Base-by-base conservation (phyloP, 2,797 vertebrate genomes). In the Babyrousa celebensis region DNA sequence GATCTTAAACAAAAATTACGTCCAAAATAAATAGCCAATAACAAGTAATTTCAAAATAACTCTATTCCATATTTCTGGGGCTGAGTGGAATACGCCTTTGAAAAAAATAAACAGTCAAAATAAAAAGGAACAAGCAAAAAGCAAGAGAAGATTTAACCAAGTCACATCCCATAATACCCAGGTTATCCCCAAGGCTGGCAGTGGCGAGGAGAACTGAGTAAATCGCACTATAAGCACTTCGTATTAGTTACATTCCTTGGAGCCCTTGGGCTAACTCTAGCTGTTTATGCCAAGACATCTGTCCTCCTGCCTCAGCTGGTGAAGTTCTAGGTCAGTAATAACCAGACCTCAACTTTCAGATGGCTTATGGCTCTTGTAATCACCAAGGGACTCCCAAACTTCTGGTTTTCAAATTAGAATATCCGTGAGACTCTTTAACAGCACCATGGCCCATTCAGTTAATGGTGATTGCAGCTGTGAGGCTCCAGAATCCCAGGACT, bases 91-190 rank as follows among this genome's bases (percentile, higher is more conserved):
- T 63, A 25, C 5, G 2, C 29, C 71, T 63, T 89, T 27, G 32
- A 4, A 87, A 58, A 65, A 40, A 2, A 32, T 8, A 82, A 65
- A 54, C 48, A 48, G 40, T 27, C 8, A 72, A 93, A 58, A 36
- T 4, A 65, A 75, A 78, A 78, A 16, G 0, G 0, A 85, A 77
- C 1, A 32, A 72, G 75, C 4, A 70, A 60, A 85, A 96, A 62
- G 9, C 48, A 95, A 43, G 72, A 85, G 29, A 90, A 94, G 29
- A 71, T 63, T n/a, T 71, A 27, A 86, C 12, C n/a, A 62, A 78
- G 60, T 29, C 52, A 21, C n/a, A 29, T 18, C 27, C 23, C 21
- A 3, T 32, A 23, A n/a, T 3, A 17, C 17, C n/a, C 58, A 72
- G 20, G 36, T 48, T 75, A 27, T 20, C 32, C 12, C 4, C 14